A percentile compares a stretch with the other conserved stretches of the same genome.
Conservation (phyloP, 1,140 invertebrate species). For the Xylocopa sonorina region DNA sequence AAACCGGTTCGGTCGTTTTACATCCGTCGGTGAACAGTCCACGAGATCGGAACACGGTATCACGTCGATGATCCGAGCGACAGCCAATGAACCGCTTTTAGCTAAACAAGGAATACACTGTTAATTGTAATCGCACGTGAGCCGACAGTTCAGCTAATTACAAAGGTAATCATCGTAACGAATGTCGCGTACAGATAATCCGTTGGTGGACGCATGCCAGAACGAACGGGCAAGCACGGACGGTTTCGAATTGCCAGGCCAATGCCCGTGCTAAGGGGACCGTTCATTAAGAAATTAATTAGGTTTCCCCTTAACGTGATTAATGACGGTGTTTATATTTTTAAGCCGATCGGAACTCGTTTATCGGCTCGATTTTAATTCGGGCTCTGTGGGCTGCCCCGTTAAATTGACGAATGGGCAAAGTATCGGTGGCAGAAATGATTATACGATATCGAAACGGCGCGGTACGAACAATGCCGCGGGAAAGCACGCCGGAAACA, state of each 20-base stretch:
- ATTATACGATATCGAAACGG: not conserved
- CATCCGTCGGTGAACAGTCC: slow-evolving; percentile 55
- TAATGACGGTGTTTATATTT: too few species aligned
- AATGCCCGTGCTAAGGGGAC: not conserved
- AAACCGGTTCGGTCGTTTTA: slow-evolving; percentile 49
- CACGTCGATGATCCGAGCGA: slow-evolving; percentile 60
- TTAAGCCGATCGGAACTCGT: too few species aligned
- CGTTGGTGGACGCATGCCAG: slow-evolving; percentile 38
- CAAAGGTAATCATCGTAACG: slow-evolving; percentile 71
- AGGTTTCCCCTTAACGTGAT: not conserved
- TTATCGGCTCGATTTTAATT: too few species aligned
- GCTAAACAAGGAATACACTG: slow-evolving; percentile 66
- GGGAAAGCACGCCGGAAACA: too few species aligned
- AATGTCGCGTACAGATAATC: slow-evolving; percentile 65
- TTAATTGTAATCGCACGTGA: slow-evolving; percentile 69
- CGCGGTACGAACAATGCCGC: not conserved
- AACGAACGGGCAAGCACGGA: not conserved
- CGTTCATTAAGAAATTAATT: not conserved
- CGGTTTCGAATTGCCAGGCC: slow-evolving; percentile 12
- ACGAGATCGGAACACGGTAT: slow-evolving; percentile 55
- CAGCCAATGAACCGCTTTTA: slow-evolving; percentile 67
- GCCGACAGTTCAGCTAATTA: slow-evolving; percentile 62
- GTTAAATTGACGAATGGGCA: too few species aligned
- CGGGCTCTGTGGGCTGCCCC: too few species aligned
- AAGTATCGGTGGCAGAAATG: too few species aligned